These are phyloP conservation scores for Dynastes grantii DNA, from an alignment of 2,888 invertebrate species.

Conservation along the genomic window DNA sequence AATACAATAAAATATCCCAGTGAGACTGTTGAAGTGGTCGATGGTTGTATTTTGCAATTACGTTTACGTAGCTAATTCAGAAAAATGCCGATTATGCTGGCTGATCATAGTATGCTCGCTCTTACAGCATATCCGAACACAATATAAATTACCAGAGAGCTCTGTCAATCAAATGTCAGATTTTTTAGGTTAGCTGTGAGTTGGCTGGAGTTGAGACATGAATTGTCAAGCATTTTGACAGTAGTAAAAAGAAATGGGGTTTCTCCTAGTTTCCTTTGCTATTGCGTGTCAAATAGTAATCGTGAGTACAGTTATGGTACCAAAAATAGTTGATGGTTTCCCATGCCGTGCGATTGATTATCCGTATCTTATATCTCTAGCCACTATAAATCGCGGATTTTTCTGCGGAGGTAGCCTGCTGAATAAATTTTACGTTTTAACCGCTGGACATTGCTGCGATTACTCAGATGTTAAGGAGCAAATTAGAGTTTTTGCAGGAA, in stretches of 20 bases:
- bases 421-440: slow-evolving; percentile 22
- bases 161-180: too few relatives aligned
- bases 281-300: not conserved
- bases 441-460: slow-evolving; percentile 40
- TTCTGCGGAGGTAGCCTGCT: slow-evolving; percentile 28
- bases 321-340: slow-evolving; percentile 22
- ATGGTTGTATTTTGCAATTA: slow-evolving; percentile 47
- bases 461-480: slow-evolving; percentile 8
- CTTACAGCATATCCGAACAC: too few relatives aligned
- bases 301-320: not conserved
- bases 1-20: slow-evolving; percentile 46
- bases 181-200: too few relatives aligned
- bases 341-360: slow-evolving; percentile 1
- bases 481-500: slow-evolving; percentile 14
- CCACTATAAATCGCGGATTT: not conserved
- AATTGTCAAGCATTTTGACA: not conserved
- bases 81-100: too few relatives aligned
- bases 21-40: slow-evolving; percentile 47
- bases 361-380: slow-evolving; percentile 22
- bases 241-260: not conserved
- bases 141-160: too few relatives aligned
- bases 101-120: too few relatives aligned
- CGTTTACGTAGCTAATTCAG: slow-evolving; percentile 48
- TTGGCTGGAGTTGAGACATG: not conserved
- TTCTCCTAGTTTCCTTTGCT: not conserved